Percentiles rank a stretch among this genome's conserved stretches.
Conservation (phyloP, 2,113 vertebrate species). For the Trochalopteron elliotii region DNA sequence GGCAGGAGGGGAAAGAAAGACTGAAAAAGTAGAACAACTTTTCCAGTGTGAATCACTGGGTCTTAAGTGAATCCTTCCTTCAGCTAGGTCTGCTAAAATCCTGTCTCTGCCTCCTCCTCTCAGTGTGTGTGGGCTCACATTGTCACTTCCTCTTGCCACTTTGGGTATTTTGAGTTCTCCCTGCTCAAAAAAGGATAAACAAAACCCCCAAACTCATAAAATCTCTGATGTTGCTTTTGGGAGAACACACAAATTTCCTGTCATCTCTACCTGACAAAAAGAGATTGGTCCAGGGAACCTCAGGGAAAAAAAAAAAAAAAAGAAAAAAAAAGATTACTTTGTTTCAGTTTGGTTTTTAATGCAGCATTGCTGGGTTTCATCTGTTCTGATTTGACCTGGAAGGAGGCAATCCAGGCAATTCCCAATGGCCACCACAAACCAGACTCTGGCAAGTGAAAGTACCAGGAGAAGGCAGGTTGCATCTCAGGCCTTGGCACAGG, state of each 20-base stretch:
- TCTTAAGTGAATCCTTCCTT: not conserved
- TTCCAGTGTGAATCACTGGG: not conserved
- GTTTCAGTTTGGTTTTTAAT: not conserved
- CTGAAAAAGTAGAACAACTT: conserved; percentile 24
- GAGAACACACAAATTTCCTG: not conserved
- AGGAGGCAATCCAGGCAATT: not conserved
- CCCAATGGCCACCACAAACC: not conserved
- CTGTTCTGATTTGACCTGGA: not conserved
- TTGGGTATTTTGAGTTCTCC: not conserved
- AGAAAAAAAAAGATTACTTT: not conserved
- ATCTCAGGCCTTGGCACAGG: not conserved
- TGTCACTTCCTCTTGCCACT: not conserved
- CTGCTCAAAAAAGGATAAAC: not conserved
- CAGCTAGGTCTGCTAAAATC: not conserved
- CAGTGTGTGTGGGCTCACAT: not conserved
- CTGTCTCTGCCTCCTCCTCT: not conserved
- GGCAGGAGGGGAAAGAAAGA: not conserved
- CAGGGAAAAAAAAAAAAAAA: not conserved
- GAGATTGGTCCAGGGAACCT: not conserved
- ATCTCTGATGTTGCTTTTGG: not conserved
- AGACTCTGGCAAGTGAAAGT: not conserved
- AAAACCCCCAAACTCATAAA: not conserved
- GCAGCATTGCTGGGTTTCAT: not conserved
- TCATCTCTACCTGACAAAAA: not conserved
- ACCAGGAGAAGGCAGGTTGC: not conserved